Conservation (phyloP, 2,797 vertebrate genomes). For the Varecia variegata region DNA sequence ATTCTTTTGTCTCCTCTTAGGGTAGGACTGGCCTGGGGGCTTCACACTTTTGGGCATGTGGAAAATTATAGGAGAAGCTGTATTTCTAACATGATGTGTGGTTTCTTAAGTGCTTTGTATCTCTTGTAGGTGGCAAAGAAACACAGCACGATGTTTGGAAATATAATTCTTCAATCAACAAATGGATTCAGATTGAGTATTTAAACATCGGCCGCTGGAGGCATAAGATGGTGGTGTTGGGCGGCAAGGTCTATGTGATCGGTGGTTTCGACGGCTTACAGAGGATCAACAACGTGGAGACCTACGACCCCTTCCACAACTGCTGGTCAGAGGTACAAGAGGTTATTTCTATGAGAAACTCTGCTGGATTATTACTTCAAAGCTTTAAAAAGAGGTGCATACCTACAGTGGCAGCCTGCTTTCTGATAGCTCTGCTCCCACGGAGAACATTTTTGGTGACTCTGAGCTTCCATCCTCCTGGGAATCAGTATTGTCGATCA, state of each 20-base stretch:
- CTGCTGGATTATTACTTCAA: not conserved
- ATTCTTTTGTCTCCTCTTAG: not conserved
- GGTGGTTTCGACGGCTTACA: slow-evolving; percentile 95
- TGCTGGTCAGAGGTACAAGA: slow-evolving; percentile 93
- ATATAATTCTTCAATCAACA: slow-evolving; percentile 97
- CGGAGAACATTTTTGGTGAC: not conserved
- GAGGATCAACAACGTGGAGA: slow-evolving; percentile 93
- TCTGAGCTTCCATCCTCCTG: not conserved
- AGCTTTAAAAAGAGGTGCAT: not conserved
- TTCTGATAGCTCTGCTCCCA: not conserved
- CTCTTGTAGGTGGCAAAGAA: slow-evolving; percentile 93
- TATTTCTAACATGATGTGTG: not conserved
- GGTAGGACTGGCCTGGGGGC: not conserved
- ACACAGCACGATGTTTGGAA: slow-evolving; percentile 97
- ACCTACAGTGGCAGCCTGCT: not conserved
- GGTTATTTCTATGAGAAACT: not conserved
- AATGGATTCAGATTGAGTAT: slow-evolving; percentile 96
- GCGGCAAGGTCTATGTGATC: slow-evolving; percentile 93
- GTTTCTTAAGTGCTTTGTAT: not conserved
- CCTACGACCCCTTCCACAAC: slow-evolving; percentile 97
- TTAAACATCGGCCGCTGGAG: slow-evolving; percentile 93
- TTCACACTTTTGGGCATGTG: not conserved
- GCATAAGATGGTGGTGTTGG: slow-evolving; percentile 96
- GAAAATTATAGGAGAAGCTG: not conserved
- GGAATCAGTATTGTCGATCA: not conserved